A percentile compares a stretch with the other conserved stretches of the same genome.
Evolutionary conservation across 2,797 vertebrate species (phyloP).

Genomic region (Lates japonicus): DNA sequence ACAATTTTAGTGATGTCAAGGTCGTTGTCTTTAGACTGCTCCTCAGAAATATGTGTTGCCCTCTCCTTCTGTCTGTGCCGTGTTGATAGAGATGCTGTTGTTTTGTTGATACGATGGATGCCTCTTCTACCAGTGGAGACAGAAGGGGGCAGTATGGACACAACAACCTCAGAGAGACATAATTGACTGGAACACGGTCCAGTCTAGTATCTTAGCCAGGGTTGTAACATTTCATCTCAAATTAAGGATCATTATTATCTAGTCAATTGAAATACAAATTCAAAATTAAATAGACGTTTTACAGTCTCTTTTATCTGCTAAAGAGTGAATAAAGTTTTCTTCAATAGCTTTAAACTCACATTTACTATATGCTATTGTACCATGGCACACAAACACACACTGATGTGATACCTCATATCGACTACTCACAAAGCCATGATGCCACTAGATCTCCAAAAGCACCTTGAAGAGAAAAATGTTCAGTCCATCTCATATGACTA

Average conservation of each 20-base stretch:
- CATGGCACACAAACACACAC: conserved; percentile 3
- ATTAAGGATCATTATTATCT: not conserved
- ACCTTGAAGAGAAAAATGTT: conserved; percentile 77
- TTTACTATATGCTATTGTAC: not conserved
- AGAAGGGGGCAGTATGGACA: conserved; percentile 83
- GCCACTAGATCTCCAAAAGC: conserved; percentile 54
- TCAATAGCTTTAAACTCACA: conserved; percentile 19
- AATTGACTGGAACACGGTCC: conserved; percentile 43
- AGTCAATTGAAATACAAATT: not conserved
- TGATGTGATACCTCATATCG: conserved; percentile 17
- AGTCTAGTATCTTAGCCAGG: conserved; percentile 6
- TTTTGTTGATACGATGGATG: conserved; percentile 57
- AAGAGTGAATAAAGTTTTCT: conserved; percentile 13
- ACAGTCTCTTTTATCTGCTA: not conserved
- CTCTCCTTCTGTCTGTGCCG: conserved; percentile 40
- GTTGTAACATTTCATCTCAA: conserved; percentile 8
- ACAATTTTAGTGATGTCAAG: conserved; percentile 1
- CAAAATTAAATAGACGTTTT: not conserved
- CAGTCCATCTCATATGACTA: conserved; percentile 72
- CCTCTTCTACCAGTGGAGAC: conserved; percentile 58
- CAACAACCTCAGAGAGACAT: conserved; percentile 64
- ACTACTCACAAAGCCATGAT: conserved; percentile 40
- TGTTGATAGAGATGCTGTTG: conserved; percentile 68
- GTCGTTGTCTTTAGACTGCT: not conserved
- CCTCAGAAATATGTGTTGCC: conserved; percentile 17